Conservation (phyloP, 2,797 vertebrate species). For the Rachycentron canadum region DNA sequence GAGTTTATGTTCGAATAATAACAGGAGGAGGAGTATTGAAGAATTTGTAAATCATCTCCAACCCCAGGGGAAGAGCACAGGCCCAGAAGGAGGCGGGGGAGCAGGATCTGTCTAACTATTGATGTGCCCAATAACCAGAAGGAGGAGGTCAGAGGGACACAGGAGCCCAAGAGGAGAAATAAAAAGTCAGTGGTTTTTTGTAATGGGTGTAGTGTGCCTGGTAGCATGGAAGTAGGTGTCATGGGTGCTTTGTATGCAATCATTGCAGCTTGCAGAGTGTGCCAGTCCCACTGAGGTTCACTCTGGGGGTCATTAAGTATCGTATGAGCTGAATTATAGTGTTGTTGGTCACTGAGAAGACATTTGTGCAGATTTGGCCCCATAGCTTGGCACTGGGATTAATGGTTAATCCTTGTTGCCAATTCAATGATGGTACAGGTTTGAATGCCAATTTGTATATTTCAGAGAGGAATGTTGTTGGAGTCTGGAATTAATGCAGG, state of each 20-base stretch:
- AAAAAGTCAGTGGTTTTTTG: neutral
- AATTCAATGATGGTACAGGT: neutral
- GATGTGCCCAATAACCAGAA: neutral
- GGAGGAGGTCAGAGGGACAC: neutral
- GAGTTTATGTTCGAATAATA: neutral
- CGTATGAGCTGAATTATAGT: neutral
- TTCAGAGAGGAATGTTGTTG: no score
- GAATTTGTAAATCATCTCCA: no score
- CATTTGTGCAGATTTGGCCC: no score
- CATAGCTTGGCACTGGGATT: no score
- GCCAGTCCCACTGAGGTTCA: no score
- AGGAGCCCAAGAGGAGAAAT: neutral
- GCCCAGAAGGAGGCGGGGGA: no score
- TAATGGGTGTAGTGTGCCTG: neutral
- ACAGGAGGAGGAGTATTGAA: no score
- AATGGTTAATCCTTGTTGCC: no score
- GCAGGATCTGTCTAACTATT: neutral
- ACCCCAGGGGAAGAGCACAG: no score
- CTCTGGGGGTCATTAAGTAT: no score
- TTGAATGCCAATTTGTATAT: no score
- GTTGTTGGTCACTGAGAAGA: neutral
- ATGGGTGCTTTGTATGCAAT: neutral
- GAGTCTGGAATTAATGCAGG: no score
- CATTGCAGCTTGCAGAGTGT: neutral
- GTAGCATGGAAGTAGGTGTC: neutral